Evolutionary conservation across 1,140 invertebrate species (phyloP).

Genomic region (Heliothis subflexa): DNA sequence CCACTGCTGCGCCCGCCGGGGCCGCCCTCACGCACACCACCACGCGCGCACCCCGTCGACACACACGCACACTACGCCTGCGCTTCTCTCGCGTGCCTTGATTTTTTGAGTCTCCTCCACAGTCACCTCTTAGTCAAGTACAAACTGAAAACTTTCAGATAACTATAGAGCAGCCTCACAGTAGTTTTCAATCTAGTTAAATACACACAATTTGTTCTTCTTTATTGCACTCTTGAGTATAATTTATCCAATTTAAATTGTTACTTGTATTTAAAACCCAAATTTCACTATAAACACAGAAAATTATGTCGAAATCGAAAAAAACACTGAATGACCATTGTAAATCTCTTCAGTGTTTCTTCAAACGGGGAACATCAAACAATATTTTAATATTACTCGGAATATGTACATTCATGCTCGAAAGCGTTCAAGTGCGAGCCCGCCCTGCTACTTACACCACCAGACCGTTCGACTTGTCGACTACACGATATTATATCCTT

Average conservation of each 20-base stretch:
- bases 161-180: slow-evolving; percentile 27
- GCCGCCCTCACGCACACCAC: slow-evolving; percentile 63
- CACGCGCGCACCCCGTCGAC: slow-evolving; percentile 60
- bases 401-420: slow-evolving; percentile 22
- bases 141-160: slow-evolving; percentile 51
- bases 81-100: slow-evolving; percentile 63
- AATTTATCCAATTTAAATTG: too few species aligned
- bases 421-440: slow-evolving; percentile 11
- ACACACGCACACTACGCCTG: slow-evolving; percentile 67
- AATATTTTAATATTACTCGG: slow-evolving; percentile 27
- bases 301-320: too few species aligned
- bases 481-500: slow-evolving; percentile 26
- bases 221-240: not conserved
- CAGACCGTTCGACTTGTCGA: slow-evolving; percentile 32
- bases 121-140: slow-evolving; percentile 50
- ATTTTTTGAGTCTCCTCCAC: slow-evolving; percentile 60
- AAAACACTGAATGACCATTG: too few species aligned
- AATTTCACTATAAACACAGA: too few species aligned
- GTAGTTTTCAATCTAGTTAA: slow-evolving; percentile 24
- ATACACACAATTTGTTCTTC: not conserved
- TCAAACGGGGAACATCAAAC: not conserved
- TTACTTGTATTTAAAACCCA: too few species aligned
- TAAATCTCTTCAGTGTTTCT: not conserved
- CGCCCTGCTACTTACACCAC: slow-evolving; percentile 31
- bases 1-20: slow-evolving; percentile 66